These are phyloP conservation scores for Pterois miles DNA, from an alignment of 2,797 vertebrate genomes.

Conservation along the genomic window DNA sequence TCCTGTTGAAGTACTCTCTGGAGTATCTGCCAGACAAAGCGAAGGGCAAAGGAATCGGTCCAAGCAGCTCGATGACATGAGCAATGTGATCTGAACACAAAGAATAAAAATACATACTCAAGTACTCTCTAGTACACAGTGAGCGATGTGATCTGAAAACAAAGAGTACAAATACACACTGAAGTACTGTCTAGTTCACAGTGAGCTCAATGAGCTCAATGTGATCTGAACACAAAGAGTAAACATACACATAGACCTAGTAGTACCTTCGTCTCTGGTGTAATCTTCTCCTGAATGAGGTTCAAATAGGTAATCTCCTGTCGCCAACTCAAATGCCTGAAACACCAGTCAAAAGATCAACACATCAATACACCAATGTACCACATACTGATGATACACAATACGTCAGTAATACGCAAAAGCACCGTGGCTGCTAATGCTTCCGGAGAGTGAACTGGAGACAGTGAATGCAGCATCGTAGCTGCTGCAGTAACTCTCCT, in stretches of 20 bases:
- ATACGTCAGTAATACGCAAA: too few relatives aligned
- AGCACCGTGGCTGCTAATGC: too few relatives aligned
- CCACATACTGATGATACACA: background rate
- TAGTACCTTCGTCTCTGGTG: slow-evolving; percentile 92
- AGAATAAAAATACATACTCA: slow-evolving; percentile 39
- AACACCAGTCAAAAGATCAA: slow-evolving; percentile 17
- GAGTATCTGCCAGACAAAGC: slow-evolving; percentile 97
- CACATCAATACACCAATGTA: background rate
- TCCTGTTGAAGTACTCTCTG: slow-evolving; percentile 98
- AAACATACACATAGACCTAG: too few relatives aligned
- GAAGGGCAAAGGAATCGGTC: slow-evolving; percentile 94
- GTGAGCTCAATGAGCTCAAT: too few relatives aligned
- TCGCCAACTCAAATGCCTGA: slow-evolving; percentile 96
- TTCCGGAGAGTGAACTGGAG: too few relatives aligned
- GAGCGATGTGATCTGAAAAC: too few relatives aligned
- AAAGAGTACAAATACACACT: too few relatives aligned
- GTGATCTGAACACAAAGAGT: too few relatives aligned
- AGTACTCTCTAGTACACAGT: background rate
- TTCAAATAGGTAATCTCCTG: slow-evolving; percentile 96
- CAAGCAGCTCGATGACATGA: slow-evolving; percentile 98
- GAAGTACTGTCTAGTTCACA: too few relatives aligned
- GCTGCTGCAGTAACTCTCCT: too few relatives aligned
- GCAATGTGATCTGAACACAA: slow-evolving; percentile 95
- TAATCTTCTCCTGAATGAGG: slow-evolving; percentile 98
- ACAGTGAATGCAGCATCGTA: too few relatives aligned